Base-by-base conservation (phyloP, 2,113 vertebrate species). In the Equus quagga region DNA sequence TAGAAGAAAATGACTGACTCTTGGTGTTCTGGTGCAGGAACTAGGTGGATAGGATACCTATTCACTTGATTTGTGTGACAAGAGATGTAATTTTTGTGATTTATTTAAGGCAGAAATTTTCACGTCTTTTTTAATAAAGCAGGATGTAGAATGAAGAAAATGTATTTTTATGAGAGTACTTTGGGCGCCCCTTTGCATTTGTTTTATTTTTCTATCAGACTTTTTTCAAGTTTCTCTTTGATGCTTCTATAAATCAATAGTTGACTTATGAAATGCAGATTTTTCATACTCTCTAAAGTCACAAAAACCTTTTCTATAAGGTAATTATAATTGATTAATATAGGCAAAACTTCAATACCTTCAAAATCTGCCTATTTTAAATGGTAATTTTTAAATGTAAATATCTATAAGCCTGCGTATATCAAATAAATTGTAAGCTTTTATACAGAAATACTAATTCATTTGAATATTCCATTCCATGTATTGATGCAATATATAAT, bases 11-110 rank as follows among this genome's bases (percentile, higher is more conserved):
- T 83, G 69, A 60, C 51, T 81, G 84, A 60, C 44, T 72, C 23
- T 1, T 51, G 72, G 69, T 76, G n/a, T 60, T 19, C 46, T 19
- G 41, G 18, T 56, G n/a, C 51, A 83, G 69, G 54, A 85, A 85
- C 7, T 49, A 87, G 51, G 72, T 84, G 15, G 60, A 69, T 2
- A 58, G 24, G 6, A 10, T 36, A 54, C 36, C 60, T 69, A 78
- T 91, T 96, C 78, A 73, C 36, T 86, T 97, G 94, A 96, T 93
- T 96, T 97, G 90, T 96, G 73, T 92, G 89, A 86, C 81, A 94
- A 82, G 21, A 41, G 41, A 87, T 79, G 46, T 36, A 58, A 85
- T 96, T 69, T 90, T 76, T 56, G 67, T 89, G 86, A 95, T 91
- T 97, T 89, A 89, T 62, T 81, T 85, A 91, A 58, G 54, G n/a